Conservation (phyloP, 2,888 invertebrate genomes). For the Tineola bisselliella region DNA sequence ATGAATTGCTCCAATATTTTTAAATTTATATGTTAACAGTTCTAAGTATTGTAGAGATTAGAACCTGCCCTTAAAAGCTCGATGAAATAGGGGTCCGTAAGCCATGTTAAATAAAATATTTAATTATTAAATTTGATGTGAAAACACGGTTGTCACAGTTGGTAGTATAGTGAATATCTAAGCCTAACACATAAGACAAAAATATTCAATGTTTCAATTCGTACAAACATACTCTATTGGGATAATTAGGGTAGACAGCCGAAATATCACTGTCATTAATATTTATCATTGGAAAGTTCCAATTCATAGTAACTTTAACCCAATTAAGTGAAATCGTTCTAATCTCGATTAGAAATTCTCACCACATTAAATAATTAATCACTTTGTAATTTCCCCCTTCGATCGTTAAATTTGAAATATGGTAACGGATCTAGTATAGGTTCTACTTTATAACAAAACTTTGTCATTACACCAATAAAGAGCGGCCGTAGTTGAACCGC, state of each 20-base stretch:
- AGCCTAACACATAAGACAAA: no score
- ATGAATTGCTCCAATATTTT: no score
- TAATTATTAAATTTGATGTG: no score
- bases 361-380: neutral
- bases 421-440: neutral
- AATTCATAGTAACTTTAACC: constrained; percentile 3
- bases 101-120: no score
- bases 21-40: no score
- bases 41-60: no score
- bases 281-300: neutral
- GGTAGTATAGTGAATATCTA: no score
- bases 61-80: no score
- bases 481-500: no score
- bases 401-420: neutral
- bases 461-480: neutral
- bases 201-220: neutral
- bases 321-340: neutral
- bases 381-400: neutral
- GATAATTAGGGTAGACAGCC: neutral
- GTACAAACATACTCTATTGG: neutral
- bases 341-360: neutral
- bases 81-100: no score
- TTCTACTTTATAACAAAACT: no score
- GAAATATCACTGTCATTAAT: neutral
- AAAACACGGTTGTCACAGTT: no score